Evolutionary conservation across 35 echinoderm and acorn worm genomes (phyloP), one percentile per base, ranked within the genome.

Genomic region (Nesometra sesokonis): DNA sequence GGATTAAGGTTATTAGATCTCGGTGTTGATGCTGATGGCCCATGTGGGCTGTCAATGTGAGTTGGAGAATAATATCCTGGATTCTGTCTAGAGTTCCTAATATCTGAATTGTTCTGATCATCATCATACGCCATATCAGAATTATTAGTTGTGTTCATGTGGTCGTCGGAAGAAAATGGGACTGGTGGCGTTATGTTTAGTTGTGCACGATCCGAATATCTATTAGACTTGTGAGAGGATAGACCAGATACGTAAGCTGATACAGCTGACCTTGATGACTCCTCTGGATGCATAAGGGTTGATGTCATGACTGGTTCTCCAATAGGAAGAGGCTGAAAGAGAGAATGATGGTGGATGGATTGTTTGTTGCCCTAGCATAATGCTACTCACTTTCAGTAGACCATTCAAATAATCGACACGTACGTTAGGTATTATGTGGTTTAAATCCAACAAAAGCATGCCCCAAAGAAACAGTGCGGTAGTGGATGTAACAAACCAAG

Each of bases 1-100:
- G 86, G 79, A 17, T 39, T 78, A 29, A 93, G 80, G 37, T 36
- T 52, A 38, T 78, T 78, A 35, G 52, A 36, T 36, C 57, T 31
- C 17, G 46, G 82, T 29, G 57, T 84, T 36, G 52, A 83, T 34
- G 30, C 36, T 34, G 35, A 39, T 30, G 34, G 80, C 7, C 82
- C 88, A 23, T 85, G 57, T 23, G 47, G 36, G 21, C 52, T 67
- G 52, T 67, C 23, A 27, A 67, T 67, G 21, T 67, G 52, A 67
- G 52, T 67, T 27, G 52, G 52, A 27, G 33, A 29, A 83, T 35
- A 38, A 35, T 38, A 83, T 39, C 81, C 81, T 39, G 34, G 81
- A 38, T 83, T 83, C 23, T 15, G 33, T 31, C 81, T 83, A 38
- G 4, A 35, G 17, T 83, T 17, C 35, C 80, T 5, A 17, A 13